phyloP scores from a whole-genome alignment of 2,888 invertebrate genomes.

The Drosophila sordidula region DNA sequence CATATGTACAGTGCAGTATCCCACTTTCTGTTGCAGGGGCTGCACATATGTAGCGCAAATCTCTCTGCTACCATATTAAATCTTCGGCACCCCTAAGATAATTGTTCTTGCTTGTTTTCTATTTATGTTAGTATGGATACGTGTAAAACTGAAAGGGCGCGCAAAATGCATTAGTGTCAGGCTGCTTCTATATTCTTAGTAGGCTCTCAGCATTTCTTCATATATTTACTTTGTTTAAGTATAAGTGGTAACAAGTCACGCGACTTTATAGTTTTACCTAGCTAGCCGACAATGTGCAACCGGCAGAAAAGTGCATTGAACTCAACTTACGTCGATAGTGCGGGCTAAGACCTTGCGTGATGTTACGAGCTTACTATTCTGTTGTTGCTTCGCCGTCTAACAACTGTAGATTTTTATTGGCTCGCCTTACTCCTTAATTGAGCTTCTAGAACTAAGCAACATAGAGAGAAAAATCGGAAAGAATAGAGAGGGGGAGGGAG shows the following conservation, averaged over 20 bases:
- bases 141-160: conserved; percentile 6
- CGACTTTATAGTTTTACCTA: conserved; percentile 41
- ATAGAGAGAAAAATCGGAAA: conserved; percentile 14
- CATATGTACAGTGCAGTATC: too few species aligned
- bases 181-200: conserved; percentile 7
- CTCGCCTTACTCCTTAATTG: conserved; percentile 57
- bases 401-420: conserved; percentile 68
- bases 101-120: conserved; percentile 8
- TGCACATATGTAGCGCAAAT: background rate
- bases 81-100: background rate
- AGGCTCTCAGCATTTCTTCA: conserved; percentile 4
- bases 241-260: conserved; percentile 57
- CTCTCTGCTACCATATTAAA: background rate
- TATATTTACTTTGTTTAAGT: conserved; percentile 33
- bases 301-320: conserved; percentile 62
- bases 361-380: conserved; percentile 35
- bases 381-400: conserved; percentile 42
- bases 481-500: conserved; percentile 12
- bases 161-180: conserved; percentile 31
- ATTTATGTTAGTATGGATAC: background rate
- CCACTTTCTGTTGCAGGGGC: too few species aligned
- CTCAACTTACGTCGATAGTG: conserved; percentile 29
- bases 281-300: conserved; percentile 37
- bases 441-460: conserved; percentile 47
- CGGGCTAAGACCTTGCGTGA: conserved; percentile 46